A percentile compares a stretch with the other conserved stretches of the same genome.
Conservation (phyloP, 2,888 invertebrate species). For the Metacarcinus magister region DNA sequence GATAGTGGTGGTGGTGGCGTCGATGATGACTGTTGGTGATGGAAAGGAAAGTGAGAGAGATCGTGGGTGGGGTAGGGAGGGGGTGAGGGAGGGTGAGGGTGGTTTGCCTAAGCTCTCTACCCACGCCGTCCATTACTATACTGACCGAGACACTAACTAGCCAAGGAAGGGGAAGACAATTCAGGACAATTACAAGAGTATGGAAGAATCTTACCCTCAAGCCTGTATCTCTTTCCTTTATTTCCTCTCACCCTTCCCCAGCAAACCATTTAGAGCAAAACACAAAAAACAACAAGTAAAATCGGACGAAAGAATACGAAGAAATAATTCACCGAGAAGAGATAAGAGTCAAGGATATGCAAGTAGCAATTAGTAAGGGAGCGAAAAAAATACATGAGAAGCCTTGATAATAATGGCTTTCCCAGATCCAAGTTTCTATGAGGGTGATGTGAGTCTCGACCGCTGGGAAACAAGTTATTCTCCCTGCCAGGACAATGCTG, state of each 20-base stretch:
- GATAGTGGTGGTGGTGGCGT: not conserved
- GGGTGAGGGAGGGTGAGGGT: not conserved
- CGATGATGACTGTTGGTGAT: not conserved
- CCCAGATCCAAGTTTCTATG: not conserved
- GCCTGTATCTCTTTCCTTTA: not conserved
- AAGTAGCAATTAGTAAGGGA: not conserved
- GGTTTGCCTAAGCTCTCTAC: not conserved
- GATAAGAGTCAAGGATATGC: not conserved
- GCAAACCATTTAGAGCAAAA: slow-evolving; percentile 6
- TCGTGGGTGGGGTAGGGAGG: not conserved
- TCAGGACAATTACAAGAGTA: not conserved
- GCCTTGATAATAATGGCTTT: not conserved
- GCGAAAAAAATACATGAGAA: not conserved
- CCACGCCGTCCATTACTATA: not conserved
- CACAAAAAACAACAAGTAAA: slow-evolving; percentile 1
- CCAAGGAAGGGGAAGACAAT: not conserved
- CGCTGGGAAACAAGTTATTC: slow-evolving; percentile 32
- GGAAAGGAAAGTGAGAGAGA: slow-evolving; percentile 3
- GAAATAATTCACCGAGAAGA: not conserved
- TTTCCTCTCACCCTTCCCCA: slow-evolving; percentile 20
- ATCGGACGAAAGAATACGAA: not conserved
- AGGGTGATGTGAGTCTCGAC: not conserved
- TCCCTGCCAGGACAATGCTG: not conserved
- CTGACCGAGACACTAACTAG: not conserved
- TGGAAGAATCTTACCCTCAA: slow-evolving; percentile 40